These are phyloP conservation scores for Clarias laeviceps DNA, from an alignment of 2,797 vertebrate genomes.

Conservation along the genomic window DNA sequence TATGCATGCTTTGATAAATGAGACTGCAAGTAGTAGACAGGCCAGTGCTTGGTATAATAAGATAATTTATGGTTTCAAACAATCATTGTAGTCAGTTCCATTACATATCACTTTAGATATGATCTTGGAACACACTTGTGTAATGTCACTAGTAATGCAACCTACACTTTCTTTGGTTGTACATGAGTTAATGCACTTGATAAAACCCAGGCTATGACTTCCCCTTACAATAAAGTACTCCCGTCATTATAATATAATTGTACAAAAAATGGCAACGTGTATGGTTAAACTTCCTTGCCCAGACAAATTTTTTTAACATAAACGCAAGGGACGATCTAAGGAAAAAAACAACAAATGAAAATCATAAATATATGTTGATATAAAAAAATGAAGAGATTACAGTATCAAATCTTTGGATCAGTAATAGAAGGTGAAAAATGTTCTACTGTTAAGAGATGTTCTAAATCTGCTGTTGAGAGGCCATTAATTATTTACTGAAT, in stretches of 20 bases:
- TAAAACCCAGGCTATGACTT: slow-evolving; percentile 6
- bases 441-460: no score
- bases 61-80: neutral
- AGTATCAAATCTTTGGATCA: no score
- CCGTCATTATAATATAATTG: neutral
- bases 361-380: neutral
- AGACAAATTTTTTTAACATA: neutral
- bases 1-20: neutral
- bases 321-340: neutral
- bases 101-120: neutral
- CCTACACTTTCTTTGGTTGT: neutral
- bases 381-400: neutral
- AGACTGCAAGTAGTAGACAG: neutral
- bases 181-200: slow-evolving; percentile 1
- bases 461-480: no score
- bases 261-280: neutral
- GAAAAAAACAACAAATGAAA: neutral
- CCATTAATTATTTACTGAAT: neutral
- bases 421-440: no score
- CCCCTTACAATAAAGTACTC: neutral
- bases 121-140: neutral
- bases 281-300: neutral
- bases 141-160: neutral
- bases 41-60: neutral
- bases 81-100: no score